Evolutionary conservation across 2,113 vertebrate species (phyloP), one percentile per base, ranked within the genome.

Genomic region (Clarias magur): DNA sequence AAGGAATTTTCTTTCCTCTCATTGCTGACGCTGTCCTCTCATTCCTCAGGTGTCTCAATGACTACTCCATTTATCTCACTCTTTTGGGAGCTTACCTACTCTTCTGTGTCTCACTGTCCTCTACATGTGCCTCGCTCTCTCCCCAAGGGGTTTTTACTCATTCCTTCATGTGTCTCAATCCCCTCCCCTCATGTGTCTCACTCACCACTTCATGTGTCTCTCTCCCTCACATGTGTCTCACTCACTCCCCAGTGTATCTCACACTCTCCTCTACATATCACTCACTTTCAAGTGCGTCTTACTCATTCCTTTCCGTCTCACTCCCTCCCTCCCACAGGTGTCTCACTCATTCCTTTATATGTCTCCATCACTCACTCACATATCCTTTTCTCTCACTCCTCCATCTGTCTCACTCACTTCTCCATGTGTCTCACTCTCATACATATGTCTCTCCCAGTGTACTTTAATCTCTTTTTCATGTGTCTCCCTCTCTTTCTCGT

Each of bases 1-100:
- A 90, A 90, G 90, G 89, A 91, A 91, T 92, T 93, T 94, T 89
- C 91, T 90, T 68, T 60, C 72, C 25, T 67, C 68, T 73, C 62
- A 53, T 57, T 80, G n/a, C 54, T 59, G n/a, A 80, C 54, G 11
- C 25, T 80, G 78, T 56, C 13, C 25, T 80, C 76, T 57, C 76
- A 57, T 34, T 79, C 75, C 75, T 56, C 75, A 79, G 53, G 53
- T 56, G 73, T 56, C 53, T 56, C 48, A n/a, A 48, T 56, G 42
- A 76, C 42, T 76, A 0, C 34, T 12, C 21, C 4, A 13, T 15
- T 3, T 23, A 9, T 25, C 42, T 54, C 48, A n/a, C 75, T 78
- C 75, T 54, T 9, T 10, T 4, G 9, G 11, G 13, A 2, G 6
- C 27, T 34, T 2, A 70, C n/a, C 30, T 10, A 12, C 27, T 27